Evolutionary conservation across 2,888 invertebrate genomes (phyloP).

Genomic region (Perithous albicinctus): DNA sequence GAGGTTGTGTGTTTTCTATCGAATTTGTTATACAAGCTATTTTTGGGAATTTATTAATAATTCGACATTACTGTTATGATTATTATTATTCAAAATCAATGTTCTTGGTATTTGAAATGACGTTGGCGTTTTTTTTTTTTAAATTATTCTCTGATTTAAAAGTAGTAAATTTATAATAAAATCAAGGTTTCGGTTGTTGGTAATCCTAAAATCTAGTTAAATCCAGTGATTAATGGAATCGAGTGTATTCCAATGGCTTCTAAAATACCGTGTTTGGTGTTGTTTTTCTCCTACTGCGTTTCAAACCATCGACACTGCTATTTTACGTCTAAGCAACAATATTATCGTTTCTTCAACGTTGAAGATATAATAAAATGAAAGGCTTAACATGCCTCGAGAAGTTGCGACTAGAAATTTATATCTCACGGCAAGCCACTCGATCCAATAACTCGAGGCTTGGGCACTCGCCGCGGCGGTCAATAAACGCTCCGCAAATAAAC

Average conservation of each 20-base stretch:
- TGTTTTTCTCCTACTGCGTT: background rate
- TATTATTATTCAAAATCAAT: no score
- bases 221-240: background rate
- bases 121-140: no score
- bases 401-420: background rate
- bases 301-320: background rate
- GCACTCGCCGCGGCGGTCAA: slow-evolving; percentile 68
- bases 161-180: no score
- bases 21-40: no score
- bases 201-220: no score
- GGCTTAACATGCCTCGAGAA: background rate
- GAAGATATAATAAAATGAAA: slow-evolving; percentile 14
- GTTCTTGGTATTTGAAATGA: no score
- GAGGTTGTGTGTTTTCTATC: no score
- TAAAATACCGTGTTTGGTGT: background rate
- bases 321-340: background rate
- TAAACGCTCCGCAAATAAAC: slow-evolving; percentile 73
- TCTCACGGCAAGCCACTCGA: background rate
- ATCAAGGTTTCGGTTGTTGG: no score
- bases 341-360: background rate
- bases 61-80: no score
- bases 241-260: background rate
- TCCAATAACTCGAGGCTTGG: slow-evolving; percentile 6
- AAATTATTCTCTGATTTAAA: no score
- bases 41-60: no score